These are phyloP conservation scores for Schrankia costaestrigalis DNA, from an alignment of 2,888 invertebrate species.

Conservation along the genomic window DNA sequence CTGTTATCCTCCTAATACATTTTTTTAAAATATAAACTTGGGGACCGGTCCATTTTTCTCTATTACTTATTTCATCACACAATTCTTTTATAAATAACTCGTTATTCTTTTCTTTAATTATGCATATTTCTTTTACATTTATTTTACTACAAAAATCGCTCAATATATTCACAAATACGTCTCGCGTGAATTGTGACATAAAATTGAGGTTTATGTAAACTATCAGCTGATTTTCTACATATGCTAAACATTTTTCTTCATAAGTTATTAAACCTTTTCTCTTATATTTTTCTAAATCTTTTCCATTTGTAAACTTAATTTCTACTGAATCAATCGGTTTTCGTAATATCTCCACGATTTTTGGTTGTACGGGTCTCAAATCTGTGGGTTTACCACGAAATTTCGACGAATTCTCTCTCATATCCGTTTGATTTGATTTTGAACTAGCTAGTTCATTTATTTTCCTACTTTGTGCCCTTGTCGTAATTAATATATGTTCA, in stretches of 20 bases:
- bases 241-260: not conserved
- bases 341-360: constrained; percentile 7
- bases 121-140: constrained; percentile 5
- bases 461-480: not conserved
- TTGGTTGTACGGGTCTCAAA: constrained; percentile 6
- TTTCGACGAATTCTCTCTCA: not conserved
- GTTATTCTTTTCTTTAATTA: constrained; percentile 5
- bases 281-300: not conserved
- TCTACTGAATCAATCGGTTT: not conserved
- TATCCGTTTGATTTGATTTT: no score
- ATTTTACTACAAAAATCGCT: constrained; percentile 6
- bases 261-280: not conserved
- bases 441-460: no score
- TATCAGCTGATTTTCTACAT: not conserved
- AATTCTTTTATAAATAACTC: constrained; percentile 1
- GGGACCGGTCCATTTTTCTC: constrained; percentile 3
- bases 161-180: constrained; percentile 10
- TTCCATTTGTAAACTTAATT: not conserved
- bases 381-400: no score
- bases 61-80: not conserved
- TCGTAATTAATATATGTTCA: constrained; percentile 5
- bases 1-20: not conserved
- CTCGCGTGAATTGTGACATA: constrained; percentile 9
- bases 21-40: constrained; percentile 4
- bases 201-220: constrained; percentile 9